Percentiles rank a stretch among this genome's conserved stretches.
phyloP scores from a whole-genome alignment of 2,888 invertebrate species.

The Tineola bisselliella region DNA sequence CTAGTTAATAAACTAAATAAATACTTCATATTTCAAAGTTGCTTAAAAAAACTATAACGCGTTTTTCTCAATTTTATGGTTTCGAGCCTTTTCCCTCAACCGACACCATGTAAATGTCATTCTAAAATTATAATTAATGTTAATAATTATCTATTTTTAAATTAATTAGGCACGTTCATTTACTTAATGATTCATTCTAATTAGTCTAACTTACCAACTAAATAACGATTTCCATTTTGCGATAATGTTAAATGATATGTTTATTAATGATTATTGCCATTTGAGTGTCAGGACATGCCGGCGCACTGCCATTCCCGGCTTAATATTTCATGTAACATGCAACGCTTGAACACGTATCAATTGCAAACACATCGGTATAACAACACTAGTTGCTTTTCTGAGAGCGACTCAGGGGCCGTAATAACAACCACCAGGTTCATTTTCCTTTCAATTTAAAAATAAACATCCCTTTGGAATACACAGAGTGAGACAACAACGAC shows the following conservation, averaged over 20 bases:
- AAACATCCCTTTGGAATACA: conserved; percentile 57
- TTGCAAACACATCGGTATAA: conserved; percentile 33
- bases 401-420: conserved; percentile 50
- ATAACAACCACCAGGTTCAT: conserved; percentile 60
- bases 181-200: not conserved
- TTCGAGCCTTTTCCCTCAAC: no score
- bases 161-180: conserved; percentile 8
- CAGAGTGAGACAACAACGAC: conserved; percentile 63
- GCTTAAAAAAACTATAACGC: no score
- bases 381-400: conserved; percentile 43
- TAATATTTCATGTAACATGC: not conserved
- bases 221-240: not conserved
- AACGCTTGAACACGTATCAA: not conserved
- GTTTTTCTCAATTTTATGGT: no score
- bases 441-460: conserved; percentile 58
- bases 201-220: conserved; percentile 2
- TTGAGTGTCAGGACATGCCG: not conserved
- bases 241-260: conserved; percentile 7
- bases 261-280: conserved; percentile 7
- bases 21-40: no score
- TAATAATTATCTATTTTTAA: not conserved
- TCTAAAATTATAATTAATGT: not conserved
- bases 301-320: not conserved
- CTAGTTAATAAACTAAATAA: no score
- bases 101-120: not conserved